Conservation (phyloP, 2,888 invertebrate genomes). For the Amphipoea lucens region DNA sequence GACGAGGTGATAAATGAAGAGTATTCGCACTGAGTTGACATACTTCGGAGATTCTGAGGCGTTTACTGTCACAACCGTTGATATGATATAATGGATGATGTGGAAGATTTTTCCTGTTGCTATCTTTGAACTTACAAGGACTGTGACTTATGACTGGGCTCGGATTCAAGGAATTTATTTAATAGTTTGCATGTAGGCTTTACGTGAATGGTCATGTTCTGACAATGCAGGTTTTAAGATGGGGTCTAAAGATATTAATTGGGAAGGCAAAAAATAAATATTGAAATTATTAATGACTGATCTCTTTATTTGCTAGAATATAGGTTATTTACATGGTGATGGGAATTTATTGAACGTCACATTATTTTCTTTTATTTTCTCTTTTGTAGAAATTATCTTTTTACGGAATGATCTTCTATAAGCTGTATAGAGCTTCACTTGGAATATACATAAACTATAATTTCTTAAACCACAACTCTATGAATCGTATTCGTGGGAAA, state of each 20-base stretch:
- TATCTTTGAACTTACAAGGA: constrained; percentile 14
- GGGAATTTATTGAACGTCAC: background rate
- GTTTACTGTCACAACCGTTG: constrained; percentile 65
- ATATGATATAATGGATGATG: constrained; percentile 67
- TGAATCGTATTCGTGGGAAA: background rate
- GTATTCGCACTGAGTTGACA: constrained; percentile 73
- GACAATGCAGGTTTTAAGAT: background rate
- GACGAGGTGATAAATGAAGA: constrained; percentile 75
- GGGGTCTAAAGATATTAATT: background rate
- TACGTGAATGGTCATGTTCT: background rate
- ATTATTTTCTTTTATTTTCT: background rate
- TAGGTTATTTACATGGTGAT: too few relatives aligned
- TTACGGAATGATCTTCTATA: background rate
- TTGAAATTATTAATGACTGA: background rate
- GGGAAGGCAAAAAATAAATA: background rate
- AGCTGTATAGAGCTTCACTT: background rate
- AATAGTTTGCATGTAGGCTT: background rate
- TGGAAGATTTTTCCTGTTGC: constrained; percentile 12
- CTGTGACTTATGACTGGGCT: background rate
- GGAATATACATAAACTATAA: background rate
- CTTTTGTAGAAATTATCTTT: background rate
- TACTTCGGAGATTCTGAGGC: constrained; percentile 55
- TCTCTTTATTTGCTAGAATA: background rate
- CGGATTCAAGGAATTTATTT: background rate
- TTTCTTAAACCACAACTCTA: background rate